Conservation (phyloP, 2,888 invertebrate genomes). For the Magallana nippona region DNA sequence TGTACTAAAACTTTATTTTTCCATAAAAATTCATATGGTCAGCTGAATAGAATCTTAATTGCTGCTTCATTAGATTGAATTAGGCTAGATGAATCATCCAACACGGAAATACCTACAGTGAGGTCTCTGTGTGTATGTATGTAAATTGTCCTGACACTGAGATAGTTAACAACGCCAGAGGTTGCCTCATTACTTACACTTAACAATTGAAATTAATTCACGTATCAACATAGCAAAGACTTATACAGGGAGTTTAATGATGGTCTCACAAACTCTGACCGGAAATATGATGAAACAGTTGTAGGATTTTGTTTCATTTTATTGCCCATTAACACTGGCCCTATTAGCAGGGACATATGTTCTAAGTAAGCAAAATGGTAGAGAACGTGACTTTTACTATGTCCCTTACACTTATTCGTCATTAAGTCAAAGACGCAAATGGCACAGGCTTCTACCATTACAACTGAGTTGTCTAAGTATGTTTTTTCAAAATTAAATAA, state of each 20-base stretch:
- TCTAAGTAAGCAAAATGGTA: neutral
- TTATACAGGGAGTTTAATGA: neutral
- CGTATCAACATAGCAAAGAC: neutral
- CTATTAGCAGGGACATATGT: neutral
- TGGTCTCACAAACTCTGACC: constrained; percentile 7
- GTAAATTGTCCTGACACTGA: too few species aligned
- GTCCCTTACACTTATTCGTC: neutral
- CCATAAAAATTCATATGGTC: neutral
- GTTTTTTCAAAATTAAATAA: neutral
- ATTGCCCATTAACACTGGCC: neutral
- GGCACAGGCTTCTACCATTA: neutral
- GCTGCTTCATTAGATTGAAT: neutral
- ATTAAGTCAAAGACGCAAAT: neutral
- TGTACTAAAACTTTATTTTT: neutral
- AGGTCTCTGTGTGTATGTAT: neutral
- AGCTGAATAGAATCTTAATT: neutral
- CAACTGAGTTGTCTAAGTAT: neutral
- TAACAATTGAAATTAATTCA: neutral
- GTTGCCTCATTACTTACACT: too few species aligned
- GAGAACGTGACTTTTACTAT: neutral
- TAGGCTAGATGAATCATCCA: neutral
- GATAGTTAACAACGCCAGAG: too few species aligned
- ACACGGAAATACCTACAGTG: constrained; percentile 5
- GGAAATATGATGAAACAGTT: constrained; percentile 11
- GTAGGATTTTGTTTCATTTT: neutral